phyloP scores from a whole-genome alignment of 2,113 vertebrate species.

The Platichthys stellatus region DNA sequence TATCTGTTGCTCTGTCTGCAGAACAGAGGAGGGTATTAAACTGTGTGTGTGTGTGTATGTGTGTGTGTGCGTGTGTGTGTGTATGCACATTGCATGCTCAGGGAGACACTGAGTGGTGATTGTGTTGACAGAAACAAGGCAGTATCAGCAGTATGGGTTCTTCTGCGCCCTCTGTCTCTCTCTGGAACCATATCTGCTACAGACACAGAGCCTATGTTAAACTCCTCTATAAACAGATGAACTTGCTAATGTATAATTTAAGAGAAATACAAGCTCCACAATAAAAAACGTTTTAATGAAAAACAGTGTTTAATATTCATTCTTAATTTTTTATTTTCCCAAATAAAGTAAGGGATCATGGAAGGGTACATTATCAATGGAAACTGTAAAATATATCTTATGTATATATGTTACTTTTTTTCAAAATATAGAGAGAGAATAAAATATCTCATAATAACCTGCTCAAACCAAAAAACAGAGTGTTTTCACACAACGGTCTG shows the following conservation, averaged over 20 bases:
- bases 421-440: too few relatives aligned
- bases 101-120: conserved; percentile 53
- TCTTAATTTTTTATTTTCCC: too few relatives aligned
- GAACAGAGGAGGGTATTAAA: conserved; percentile 35
- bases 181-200: conserved; percentile 53
- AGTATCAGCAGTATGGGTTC: conserved; percentile 49
- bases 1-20: conserved; percentile 3
- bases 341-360: too few relatives aligned
- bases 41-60: conserved; percentile 11
- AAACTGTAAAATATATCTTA: too few relatives aligned
- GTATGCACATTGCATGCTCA: conserved; percentile 4
- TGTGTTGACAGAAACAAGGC: conserved; percentile 60
- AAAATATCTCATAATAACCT: too few relatives aligned
- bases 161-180: conserved; percentile 37
- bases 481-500: too few relatives aligned
- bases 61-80: background rate
- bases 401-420: too few relatives aligned
- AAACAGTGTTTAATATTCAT: background rate
- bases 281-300: background rate
- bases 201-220: background rate
- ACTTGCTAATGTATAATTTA: background rate
- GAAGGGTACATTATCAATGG: too few relatives aligned
- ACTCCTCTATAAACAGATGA: background rate
- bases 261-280: background rate
- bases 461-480: too few relatives aligned